Evolutionary conservation across 2,797 vertebrate species (phyloP), one percentile per base, ranked within the genome.

Genomic region (Mormyrops attenuatus): DNA sequence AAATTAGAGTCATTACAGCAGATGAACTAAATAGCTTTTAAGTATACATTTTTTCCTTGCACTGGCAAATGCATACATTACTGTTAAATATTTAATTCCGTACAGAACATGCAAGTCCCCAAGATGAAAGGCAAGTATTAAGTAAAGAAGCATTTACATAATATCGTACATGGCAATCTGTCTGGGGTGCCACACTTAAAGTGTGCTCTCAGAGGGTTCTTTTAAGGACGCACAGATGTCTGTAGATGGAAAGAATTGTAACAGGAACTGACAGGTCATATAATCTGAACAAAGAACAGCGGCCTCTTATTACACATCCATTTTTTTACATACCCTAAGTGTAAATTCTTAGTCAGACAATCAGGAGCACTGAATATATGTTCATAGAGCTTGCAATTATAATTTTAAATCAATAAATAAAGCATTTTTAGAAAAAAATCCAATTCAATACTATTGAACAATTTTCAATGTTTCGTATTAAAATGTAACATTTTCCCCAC

Each of bases 241-340:
- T 90, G 77, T 55, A 87, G 93, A 92, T 90, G 92, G 90, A 91
- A 92, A 89, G 63, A 87, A 91, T 89, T 82, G 84, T 89, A 90
- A 90, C 84, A 87, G 57, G 91, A 85, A 90, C 50, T 60, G 92
- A 88, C 89, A 89, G 82, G 55, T 89, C 69, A 88, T 53, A 80
- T 80, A 53, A 52, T 41, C 47, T 85, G n/a, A 53, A 47, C 17
- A 80, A 17, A 80, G 38, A 44, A 20, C 73, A 38, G 6, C 6
- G 6, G 17, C 15, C 38, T 3, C 73, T 2, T 44, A n/a, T 80
- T 44, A 80, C 7, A 44, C 17, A 9, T 47, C 38, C 20, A 47
- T 73, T 41, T 41, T 41, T 47, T 47, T n/a, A 47, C 7, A 82
- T 47, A 82, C 34, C 17, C 38, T 15, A 22, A 47, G 49, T n/a